Evolutionary conservation across 2,888 invertebrate genomes (phyloP), one percentile per base, ranked within the genome.

Genomic region (Patella depressa): DNA sequence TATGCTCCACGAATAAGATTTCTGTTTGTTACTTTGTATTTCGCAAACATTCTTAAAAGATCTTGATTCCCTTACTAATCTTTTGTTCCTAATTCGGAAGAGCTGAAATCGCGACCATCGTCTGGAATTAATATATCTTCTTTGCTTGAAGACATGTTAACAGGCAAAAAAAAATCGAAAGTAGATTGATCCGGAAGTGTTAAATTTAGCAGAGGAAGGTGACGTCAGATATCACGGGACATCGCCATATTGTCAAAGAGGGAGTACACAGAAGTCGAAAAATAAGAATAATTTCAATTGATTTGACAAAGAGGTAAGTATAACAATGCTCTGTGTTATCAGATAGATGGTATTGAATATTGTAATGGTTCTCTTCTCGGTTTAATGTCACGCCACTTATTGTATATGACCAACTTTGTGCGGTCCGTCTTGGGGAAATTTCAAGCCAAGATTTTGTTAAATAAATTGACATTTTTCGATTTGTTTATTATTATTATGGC

Each of bases 61-160:
- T 45, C 45, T 45, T 9, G 45, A 9, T 45, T 45, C 14, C 75
- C 83, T 80, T 87, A 90, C 90, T 88, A 89, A 81, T 89, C 84
- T 79, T 88, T 88, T 29, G 90, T 90, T 75, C 90, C 90, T n/a
- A 89, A 81, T 78, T 85, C 80, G 15, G 90, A 90, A 71, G 89
- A 83, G 17, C 83, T 82, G 81, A 90, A 88, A 79, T 89, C 89
- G 73, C 83, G 79, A 54, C 84, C 83, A 77, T 79, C 80, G 24
- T 83, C 80, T 65, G n/a, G 65, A 65, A 59, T 53, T 72, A 55
- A 53, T 54, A 54, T 70, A 45, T 9, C 45, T 45, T 45, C 45
- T 45, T 45, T 45, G 45, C 45, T 45, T 45, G 9, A 45, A 45
- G 45, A 45, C 45, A 45, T 45, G 9, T 45, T 45, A 45, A 45